These are phyloP conservation scores for Sylvietta virens DNA, from an alignment of 2,113 vertebrate genomes.

Conservation along the genomic window DNA sequence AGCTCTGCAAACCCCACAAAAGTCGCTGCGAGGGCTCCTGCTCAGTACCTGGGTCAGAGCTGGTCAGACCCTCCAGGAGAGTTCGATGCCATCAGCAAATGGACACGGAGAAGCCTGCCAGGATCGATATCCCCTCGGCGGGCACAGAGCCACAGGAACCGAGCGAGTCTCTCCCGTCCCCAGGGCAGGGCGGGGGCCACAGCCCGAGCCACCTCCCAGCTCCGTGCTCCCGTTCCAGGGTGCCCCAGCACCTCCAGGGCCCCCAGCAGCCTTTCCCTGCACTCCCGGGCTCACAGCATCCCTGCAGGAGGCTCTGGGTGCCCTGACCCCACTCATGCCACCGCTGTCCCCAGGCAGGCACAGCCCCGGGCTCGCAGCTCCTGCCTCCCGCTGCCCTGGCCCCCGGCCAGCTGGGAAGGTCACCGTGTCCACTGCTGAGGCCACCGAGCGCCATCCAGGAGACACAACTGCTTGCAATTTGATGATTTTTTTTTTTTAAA, in stretches of 20 bases:
- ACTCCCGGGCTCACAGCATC: neutral
- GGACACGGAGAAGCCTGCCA: neutral
- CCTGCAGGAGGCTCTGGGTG: accelerated
- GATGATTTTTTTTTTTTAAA: neutral
- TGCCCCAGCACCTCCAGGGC: neutral
- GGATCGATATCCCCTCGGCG: constrained; percentile 32
- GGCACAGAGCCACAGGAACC: neutral
- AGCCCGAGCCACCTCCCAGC: accelerated
- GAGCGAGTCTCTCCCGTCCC: neutral
- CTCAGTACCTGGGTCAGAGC: neutral
- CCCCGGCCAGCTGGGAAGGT: neutral
- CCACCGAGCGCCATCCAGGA: neutral
- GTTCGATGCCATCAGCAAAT: constrained; percentile 30
- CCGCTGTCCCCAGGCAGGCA: neutral
- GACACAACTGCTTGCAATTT: neutral
- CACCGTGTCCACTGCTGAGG: neutral
- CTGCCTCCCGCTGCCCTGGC: neutral
- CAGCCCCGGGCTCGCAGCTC: accelerated
- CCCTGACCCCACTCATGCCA: accelerated
- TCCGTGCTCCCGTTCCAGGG: accelerated
- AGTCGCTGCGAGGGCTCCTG: neutral
- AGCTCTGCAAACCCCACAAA: neutral
- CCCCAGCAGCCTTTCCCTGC: neutral
- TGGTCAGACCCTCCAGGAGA: neutral
- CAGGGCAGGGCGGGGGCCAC: neutral